phyloP scores from a whole-genome alignment of 2,797 vertebrate species.

The Mormyrus proboscirostris region DNA sequence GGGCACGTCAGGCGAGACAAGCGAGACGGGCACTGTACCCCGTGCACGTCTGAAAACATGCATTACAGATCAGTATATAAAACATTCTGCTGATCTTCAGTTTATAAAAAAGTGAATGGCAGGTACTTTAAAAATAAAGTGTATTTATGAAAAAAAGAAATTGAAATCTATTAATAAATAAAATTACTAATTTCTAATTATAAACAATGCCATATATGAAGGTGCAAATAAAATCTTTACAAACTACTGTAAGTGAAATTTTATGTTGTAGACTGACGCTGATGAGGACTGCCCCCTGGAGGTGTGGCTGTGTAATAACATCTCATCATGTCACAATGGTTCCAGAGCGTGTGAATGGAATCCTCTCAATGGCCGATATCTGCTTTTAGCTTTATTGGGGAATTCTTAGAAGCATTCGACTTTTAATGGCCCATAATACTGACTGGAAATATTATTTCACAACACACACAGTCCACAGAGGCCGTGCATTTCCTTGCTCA shows the following conservation, averaged over 20 bases:
- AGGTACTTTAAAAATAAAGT: neutral
- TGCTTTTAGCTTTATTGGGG: neutral
- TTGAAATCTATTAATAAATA: neutral
- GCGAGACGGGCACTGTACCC: neutral
- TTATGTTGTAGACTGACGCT: neutral
- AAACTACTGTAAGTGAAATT: neutral
- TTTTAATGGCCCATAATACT: neutral
- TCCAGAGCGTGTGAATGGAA: neutral
- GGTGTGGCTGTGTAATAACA: neutral
- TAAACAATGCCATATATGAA: neutral
- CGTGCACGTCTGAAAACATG: neutral
- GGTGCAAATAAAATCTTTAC: neutral
- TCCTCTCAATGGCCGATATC: neutral
- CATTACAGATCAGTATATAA: neutral
- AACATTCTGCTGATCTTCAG: neutral
- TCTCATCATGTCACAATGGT: neutral
- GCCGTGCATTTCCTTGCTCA: neutral
- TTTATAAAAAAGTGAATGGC: neutral
- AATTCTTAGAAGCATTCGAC: neutral
- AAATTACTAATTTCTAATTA: neutral
- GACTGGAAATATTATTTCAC: neutral
- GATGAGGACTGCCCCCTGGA: neutral
- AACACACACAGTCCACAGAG: neutral
- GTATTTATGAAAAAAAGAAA: neutral
- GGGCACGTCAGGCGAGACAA: neutral